A percentile compares a stretch with the other conserved stretches of the same genome.
These are phyloP conservation scores for Saguinus midas DNA, from an alignment of 2,113 vertebrate genomes.

Conservation along the genomic window DNA sequence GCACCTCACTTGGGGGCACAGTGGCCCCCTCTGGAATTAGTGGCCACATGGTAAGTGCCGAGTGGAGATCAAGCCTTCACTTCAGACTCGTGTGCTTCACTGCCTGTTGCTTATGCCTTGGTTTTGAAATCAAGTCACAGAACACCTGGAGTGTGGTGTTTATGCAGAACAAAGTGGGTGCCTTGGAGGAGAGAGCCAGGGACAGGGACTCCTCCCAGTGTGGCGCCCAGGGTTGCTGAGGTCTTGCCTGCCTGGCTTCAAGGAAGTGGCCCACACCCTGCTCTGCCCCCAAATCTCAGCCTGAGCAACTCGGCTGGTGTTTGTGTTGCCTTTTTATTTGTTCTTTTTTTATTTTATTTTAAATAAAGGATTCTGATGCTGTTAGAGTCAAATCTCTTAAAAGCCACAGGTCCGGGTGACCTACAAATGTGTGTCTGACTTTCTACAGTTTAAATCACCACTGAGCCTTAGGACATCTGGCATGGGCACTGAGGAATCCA, in stretches of 20 bases:
- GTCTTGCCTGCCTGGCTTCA: neutral
- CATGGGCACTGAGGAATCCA: neutral
- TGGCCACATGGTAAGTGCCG: accelerated
- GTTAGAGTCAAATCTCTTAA: neutral
- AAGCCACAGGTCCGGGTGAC: neutral
- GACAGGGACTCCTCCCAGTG: neutral
- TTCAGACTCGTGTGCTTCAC: neutral
- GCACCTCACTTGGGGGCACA: neutral
- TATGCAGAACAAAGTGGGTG: neutral
- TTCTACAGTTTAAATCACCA: neutral
- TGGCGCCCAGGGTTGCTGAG: accelerated
- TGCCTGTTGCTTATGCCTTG: neutral
- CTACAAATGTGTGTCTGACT: neutral
- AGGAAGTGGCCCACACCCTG: neutral
- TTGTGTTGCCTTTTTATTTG: neutral
- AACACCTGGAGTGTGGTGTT: neutral
- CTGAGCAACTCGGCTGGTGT: neutral
- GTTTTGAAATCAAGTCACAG: neutral
- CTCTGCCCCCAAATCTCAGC: neutral
- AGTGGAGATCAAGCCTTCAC: neutral
- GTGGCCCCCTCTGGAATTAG: neutral
- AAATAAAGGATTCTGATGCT: neutral
- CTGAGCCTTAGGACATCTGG: neutral
- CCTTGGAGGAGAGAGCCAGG: neutral
- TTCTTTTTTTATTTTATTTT: neutral